Evolutionary conservation across 2,888 invertebrate species (phyloP), one percentile per base, ranked within the genome.

Genomic region (Idaea dimidiata): DNA sequence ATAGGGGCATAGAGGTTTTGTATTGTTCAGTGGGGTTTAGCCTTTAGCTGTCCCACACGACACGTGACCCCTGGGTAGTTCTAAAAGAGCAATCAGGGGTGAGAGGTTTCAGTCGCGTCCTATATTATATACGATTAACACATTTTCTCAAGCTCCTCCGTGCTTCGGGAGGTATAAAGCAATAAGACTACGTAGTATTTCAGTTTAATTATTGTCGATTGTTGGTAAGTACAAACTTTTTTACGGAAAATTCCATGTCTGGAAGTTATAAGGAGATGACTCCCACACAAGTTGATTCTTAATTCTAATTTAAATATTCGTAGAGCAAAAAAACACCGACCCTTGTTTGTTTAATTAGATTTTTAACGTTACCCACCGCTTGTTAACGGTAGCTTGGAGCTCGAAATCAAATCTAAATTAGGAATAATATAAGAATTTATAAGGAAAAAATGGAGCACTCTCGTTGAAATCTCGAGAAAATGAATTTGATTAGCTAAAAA

Each of bases 321-420:
- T 43, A 43, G 3, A 43, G 8, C 43, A 10, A 43, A 43, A n/a
- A 43, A 43, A 43, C 10, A 43, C 43, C 8, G 43, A 43, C 54
- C 70, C 65, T 67, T 70, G 67, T 68, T 68, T 69, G 66, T 67
- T 65, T 71, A 69, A 71, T 71, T 71, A 69, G 69, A 64, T 69
- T 64, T 69, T 65, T 68, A 68, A 65, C 68, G 60, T 70, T 64
- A 57, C 57, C 33, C 64, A 66, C 68, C 62, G 66, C 70, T 69
- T 69, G 69, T 65, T 71, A 66, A 71, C 71, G 71, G 66, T 67
- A 66, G 63, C 63, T 65, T 71, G 69, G 57, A 62, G 64, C 62
- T 62, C 60, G 68, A 64, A 67, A 67, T 68, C 43, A 43, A 62
- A 59, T 66, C 66, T 63, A 66, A 65, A 71, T 43, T 43, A 43